Evolutionary conservation across 2,888 invertebrate genomes (phyloP), one percentile per base, ranked within the genome.

Genomic region (Sinohyriopsis cumingii): DNA sequence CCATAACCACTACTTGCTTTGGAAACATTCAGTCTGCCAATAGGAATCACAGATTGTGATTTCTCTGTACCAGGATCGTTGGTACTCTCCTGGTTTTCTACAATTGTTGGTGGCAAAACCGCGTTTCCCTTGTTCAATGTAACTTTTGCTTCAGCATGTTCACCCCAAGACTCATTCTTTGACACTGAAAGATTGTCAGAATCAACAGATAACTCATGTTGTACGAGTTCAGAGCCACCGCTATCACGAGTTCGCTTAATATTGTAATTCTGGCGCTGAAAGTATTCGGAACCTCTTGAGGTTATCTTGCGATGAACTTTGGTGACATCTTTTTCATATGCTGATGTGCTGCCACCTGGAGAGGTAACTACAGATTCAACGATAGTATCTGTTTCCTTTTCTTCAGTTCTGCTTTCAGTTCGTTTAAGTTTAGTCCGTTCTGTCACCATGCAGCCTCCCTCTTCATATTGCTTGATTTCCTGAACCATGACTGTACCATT

Each of bases 201-300:
- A 59, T 83, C 83, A 33, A 83, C 75, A 57, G 71, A 73, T 45
- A 83, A 69, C 57, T 84, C 84, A 66, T 84, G 83, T 67, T 85
- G 79, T 18, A 84, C 79, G 12, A 79, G 72, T 71, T 84, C 83
- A n/a, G 72, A 66, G 1, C 85, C 85, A 55, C 77, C 79, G 6
- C 71, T 63, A 62, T 83, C 79, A 59, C 75, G 77, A 22, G 69
- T 74, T 60, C 78, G 76, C 28, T 68, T 67, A 18, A 82, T 76
- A 54, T 80, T 79, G 45, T 79, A 77, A 33, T 80, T 73, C 68
- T 80, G 84, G 25, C 82, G 72, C 55, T 81, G 75, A 65, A 80
- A 84, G 70, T 86, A 86, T 63, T 84, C 80, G 2, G 85, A 86
- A 9, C 86, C 86, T 45, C 84, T 73, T 15, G 82, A 79, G 19